Base-by-base conservation (phyloP, 2,888 invertebrate species). In the Harpalus rufipes region DNA sequence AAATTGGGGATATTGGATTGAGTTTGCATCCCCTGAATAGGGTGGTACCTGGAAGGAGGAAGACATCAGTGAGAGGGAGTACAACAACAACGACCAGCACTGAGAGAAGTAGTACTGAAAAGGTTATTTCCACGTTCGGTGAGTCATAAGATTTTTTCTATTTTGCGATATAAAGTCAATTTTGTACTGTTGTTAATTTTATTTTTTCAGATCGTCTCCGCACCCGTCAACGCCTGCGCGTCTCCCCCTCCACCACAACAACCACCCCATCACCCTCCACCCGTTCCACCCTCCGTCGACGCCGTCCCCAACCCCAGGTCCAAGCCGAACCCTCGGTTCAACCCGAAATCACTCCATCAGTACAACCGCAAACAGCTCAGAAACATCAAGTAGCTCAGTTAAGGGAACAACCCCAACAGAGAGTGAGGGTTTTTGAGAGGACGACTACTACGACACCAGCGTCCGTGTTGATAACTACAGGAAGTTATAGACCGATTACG, bases 1-100 rank as follows among this genome's bases (percentile, higher is more conserved):
- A 41, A 39, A 59, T 80, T 12, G 87, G 86, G 10, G 89, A 90
- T 78, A 86, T 89, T n/a, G 90, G 89, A 10, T 80, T 87, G 7
- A 89, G 88, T 8, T 85, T 90, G 51, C 87, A 89, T 58, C 86
- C 88, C 59, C 86, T 90, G 7, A 90, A 90, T 85, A 87, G 88
- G 63, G 89, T 89, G n/a, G 89, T 88, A n/a, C 85, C 81, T n/a
- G 72, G 58, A 10, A 72, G 58, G 16, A 72, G 82, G 41, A 56
- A 32, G 56, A 10, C 39, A 12, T 7, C 16, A 4, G 21, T 12
- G 0, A 76, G 56, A 14, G 58, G 58, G 2, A 78, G 25, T 21
- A 21, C 58, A n/a, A 58, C 32, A 3, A 78, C 78, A 32, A 56
- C 25, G 8, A 56, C n/a, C n/a, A 74, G 74, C 51, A 78, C 41